Base-by-base conservation (phyloP, 2,797 vertebrate species). In the Zalophus californianus region DNA sequence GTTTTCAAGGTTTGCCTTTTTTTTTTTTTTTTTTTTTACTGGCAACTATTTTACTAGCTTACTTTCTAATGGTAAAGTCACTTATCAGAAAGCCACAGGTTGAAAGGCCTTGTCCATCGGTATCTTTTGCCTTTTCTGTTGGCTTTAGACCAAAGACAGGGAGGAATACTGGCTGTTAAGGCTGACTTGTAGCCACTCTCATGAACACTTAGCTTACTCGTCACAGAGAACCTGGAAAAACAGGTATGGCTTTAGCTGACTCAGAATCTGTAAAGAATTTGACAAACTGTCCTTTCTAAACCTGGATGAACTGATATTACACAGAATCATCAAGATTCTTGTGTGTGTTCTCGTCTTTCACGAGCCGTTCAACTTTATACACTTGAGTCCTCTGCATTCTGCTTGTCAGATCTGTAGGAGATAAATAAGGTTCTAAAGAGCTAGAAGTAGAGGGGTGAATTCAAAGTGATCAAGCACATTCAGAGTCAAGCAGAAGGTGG, bases 201-300 rank as follows among this genome's bases (percentile, higher is more conserved):
- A 32, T 11, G 77, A 92, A 95, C 86, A 90, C 70, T 60, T 50
- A 7, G 64, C 82, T 92, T 13, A 38, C 90, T 50, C 5, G 27
- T 68, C 23, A 48, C 12, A 41, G 44, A 58, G 91, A 79, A 95
- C 82, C 96, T 27, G 48, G 97, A 90, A 44, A 93, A 96, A 96
- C 95, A 96, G 96, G 94, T 95, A 94, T 15, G 54, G 88, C 48
- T 85, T 79, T 48, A 62, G 90, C 90, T 97, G 96, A 97, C 89
- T 97, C 92, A 78, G 85, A 90, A 66, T 62, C 91, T 83, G 80
- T 41, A 23, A 41, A 92, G 95, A 94, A 50, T 75, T 6, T 90
- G 93, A 96, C 91, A 78, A 78, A 94, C 29, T 27, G 38, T 73
- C 96, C 82, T 92, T 94, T 68, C 91, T 84, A 89, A 93, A 62